These are phyloP conservation scores for Lasioglossum figueresi DNA, from an alignment of 2,888 invertebrate genomes.

Conservation along the genomic window DNA sequence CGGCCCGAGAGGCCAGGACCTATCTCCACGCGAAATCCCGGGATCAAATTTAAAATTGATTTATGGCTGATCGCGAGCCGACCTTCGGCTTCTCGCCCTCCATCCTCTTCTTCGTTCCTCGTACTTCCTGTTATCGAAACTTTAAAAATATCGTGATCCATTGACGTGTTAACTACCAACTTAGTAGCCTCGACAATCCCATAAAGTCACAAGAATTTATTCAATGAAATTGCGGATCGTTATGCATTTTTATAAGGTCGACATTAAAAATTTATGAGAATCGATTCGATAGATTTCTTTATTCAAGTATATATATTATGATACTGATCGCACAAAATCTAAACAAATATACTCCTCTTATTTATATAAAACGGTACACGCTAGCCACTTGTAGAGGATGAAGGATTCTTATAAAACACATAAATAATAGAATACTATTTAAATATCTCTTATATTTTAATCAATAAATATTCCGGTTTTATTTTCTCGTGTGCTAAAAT, in stretches of 20 bases:
- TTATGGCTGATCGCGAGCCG: slow-evolving; percentile 66
- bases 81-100: slow-evolving; percentile 26
- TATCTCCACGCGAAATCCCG: slow-evolving; percentile 54
- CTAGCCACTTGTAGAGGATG: too few relatives aligned
- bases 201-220: background rate
- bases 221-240: background rate
- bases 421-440: background rate
- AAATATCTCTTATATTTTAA: background rate
- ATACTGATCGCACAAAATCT: too few relatives aligned
- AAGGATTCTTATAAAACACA: too few relatives aligned
- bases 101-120: background rate
- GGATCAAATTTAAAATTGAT: slow-evolving; percentile 73
- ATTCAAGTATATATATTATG: too few relatives aligned
- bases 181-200: background rate
- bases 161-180: background rate
- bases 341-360: too few relatives aligned
- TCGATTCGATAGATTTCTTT: too few relatives aligned
- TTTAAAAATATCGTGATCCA: background rate
- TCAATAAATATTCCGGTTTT: background rate
- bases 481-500: background rate
- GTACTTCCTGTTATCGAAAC: slow-evolving; percentile 37
- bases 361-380: too few relatives aligned
- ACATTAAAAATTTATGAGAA: background rate
- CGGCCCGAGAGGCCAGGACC: slow-evolving; percentile 59
- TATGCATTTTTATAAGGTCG: background rate